Evolutionary conservation across 2,797 vertebrate genomes (phyloP).

Genomic region (Lophius americanus): DNA sequence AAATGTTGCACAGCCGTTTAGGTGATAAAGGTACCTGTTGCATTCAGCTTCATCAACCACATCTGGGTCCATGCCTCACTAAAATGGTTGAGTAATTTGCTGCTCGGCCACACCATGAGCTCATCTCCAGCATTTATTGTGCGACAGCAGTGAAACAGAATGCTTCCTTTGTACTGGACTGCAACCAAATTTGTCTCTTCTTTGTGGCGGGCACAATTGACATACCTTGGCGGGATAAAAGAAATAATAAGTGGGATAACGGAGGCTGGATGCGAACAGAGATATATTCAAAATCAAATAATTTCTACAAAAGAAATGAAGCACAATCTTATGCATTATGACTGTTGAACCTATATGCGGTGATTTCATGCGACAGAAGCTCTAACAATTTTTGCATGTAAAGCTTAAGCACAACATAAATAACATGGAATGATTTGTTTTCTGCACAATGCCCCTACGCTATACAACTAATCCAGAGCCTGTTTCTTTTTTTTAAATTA

Average conservation of each 20-base stretch:
- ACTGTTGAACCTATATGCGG: too few relatives aligned
- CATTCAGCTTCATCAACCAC: constrained; percentile 71
- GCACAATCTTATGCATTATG: too few relatives aligned
- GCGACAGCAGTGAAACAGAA: constrained; percentile 92
- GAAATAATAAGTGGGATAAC: neutral
- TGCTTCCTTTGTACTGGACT: constrained; percentile 90
- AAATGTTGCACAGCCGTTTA: neutral
- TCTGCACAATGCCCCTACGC: too few relatives aligned
- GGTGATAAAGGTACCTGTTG: constrained; percentile 56
- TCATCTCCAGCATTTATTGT: constrained; percentile 88
- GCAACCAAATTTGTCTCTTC: constrained; percentile 93
- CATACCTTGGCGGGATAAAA: constrained; percentile 80
- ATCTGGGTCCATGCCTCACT: constrained; percentile 74
- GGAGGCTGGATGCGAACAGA: neutral
- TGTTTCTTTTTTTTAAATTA: too few relatives aligned
- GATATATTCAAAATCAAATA: neutral
- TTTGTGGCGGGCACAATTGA: constrained; percentile 89
- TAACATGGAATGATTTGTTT: too few relatives aligned
- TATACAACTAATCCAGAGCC: too few relatives aligned
- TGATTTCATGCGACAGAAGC: too few relatives aligned
- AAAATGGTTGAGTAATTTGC: constrained; percentile 78
- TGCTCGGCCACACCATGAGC: constrained; percentile 93
- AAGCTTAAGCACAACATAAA: too few relatives aligned
- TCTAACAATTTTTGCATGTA: too few relatives aligned
- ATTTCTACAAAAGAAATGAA: too few relatives aligned